Percentiles rank a stretch among this genome's conserved stretches.
Conservation (phyloP, 2,797 vertebrate genomes). For the Alfaro cultratus region DNA sequence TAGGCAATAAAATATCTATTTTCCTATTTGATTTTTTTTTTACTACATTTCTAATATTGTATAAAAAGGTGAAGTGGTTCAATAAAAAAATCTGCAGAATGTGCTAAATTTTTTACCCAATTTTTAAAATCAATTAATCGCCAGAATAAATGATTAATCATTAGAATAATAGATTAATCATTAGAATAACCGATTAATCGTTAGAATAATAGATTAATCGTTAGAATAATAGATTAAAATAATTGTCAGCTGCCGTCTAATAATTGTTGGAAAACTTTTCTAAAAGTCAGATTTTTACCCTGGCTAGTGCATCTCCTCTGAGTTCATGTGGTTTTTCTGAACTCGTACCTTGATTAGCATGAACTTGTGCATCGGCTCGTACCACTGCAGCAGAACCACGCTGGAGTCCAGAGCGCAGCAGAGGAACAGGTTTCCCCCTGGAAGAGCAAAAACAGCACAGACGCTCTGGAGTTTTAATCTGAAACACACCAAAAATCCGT, state of each 20-base stretch:
- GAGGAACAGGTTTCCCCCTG: conserved; percentile 84
- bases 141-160: too few relatives aligned
- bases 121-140: too few relatives aligned
- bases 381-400: conserved; percentile 92
- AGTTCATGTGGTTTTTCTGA: not conserved
- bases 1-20: too few relatives aligned
- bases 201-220: too few relatives aligned
- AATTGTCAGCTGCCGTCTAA: too few relatives aligned
- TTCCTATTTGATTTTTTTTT: too few relatives aligned
- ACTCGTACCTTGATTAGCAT: conserved; percentile 89
- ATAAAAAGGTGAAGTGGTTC: too few relatives aligned
- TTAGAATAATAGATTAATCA: accelerated
- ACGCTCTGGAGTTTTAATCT: not conserved
- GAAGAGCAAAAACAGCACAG: not conserved
- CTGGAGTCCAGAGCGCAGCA: conserved; percentile 89
- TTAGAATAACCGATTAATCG: too few relatives aligned
- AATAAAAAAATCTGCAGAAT: too few relatives aligned
- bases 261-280: not conserved
- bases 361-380: conserved; percentile 93
- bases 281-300: not conserved
- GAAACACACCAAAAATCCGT: not conserved
- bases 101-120: too few relatives aligned
- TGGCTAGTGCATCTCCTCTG: not conserved
- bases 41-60: too few relatives aligned
- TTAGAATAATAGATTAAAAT: too few relatives aligned